A percentile compares a stretch with the other conserved stretches of the same genome.
Conservation (phyloP, 1,140 invertebrate genomes). For the Trichonephila clavipes region DNA sequence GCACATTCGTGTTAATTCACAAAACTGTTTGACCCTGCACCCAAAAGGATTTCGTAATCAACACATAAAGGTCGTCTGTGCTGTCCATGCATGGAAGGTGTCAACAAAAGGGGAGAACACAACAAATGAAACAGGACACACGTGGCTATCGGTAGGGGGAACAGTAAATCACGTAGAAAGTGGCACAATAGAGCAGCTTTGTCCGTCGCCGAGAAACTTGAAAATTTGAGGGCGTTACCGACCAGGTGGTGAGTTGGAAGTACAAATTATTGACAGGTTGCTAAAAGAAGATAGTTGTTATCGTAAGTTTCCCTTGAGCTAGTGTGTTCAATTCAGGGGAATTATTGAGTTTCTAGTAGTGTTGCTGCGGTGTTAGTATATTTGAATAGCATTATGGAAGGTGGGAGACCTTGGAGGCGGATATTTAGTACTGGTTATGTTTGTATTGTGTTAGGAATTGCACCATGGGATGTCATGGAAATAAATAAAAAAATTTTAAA, state of each 20-base stretch:
- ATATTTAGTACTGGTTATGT: no score
- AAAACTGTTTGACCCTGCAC: neutral
- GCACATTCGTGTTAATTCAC: neutral
- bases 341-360: neutral
- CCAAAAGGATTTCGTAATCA: neutral
- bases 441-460: no score
- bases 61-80: neutral
- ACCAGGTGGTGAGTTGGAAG: conserved; percentile 13
- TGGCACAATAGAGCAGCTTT: conserved; percentile 4
- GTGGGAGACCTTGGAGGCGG: no score
- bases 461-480: no score
- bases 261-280: conserved; percentile 33
- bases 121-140: conserved; percentile 24
- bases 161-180: conserved; percentile 35
- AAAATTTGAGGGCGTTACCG: neutral
- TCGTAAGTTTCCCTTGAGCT: neutral
- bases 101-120: neutral
- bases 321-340: neutral
- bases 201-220: neutral
- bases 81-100: neutral
- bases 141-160: conserved; percentile 30
- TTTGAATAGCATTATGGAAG: no score
- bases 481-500: no score
- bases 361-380: no score
- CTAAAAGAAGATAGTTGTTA: neutral